A percentile compares a stretch with the other conserved stretches of the same genome.
Conservation (phyloP, 2,113 vertebrate genomes). For the Oryzias curvinotus region DNA sequence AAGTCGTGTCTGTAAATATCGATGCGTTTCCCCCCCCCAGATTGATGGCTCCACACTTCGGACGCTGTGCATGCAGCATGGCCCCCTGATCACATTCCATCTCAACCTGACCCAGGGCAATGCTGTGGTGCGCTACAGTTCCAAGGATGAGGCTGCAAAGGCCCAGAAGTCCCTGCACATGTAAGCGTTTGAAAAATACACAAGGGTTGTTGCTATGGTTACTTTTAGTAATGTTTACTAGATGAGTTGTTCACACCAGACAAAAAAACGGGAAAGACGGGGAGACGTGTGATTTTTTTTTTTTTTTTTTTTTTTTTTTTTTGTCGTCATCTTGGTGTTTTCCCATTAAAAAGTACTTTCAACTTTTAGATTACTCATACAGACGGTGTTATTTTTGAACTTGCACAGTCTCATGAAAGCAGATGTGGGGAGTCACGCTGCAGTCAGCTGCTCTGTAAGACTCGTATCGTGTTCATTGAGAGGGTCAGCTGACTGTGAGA, state of each 20-base stretch:
- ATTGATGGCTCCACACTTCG: conserved; percentile 98
- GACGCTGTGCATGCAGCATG: conserved; percentile 97
- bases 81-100: conserved; percentile 98
- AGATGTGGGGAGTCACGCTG: conserved; percentile 15
- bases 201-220: background rate
- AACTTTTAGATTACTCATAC: background rate
- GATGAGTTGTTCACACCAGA: background rate
- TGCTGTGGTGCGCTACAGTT: conserved; percentile 98
- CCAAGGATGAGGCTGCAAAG: conserved; percentile 97
- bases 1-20: background rate
- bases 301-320: background rate
- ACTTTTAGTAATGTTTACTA: too few species aligned
- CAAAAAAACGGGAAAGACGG: background rate
- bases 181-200: conserved; percentile 70
- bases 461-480: background rate
- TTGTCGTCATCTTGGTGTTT: conserved; percentile 1
- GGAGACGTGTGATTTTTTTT: background rate
- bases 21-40: conserved; percentile 61
- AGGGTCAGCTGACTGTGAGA: background rate
- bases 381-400: conserved; percentile 10
- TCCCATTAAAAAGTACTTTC: background rate
- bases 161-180: conserved; percentile 99
- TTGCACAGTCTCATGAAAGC: conserved; percentile 27
- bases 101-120: conserved; percentile 99
- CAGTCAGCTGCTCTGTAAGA: conserved; percentile 16